A percentile compares a stretch with the other conserved stretches of the same genome.
Evolutionary conservation across 2,113 vertebrate genomes (phyloP).

Genomic region (Trochalopteron elliotii): DNA sequence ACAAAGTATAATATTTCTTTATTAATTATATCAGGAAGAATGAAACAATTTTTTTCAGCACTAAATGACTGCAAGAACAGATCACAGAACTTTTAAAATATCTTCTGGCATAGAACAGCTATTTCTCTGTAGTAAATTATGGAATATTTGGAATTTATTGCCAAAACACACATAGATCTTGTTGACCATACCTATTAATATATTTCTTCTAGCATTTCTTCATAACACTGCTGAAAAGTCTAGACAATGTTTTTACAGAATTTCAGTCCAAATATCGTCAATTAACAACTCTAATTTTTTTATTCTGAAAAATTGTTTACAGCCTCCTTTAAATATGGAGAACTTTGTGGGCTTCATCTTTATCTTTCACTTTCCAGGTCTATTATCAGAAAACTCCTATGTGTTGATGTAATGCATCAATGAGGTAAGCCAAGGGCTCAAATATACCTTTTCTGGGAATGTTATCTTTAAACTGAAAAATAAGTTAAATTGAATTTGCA

Average conservation of each 20-base stretch:
- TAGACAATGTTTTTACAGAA: background rate
- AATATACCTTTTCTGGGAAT: background rate
- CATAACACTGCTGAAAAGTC: background rate
- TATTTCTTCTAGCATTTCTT: background rate
- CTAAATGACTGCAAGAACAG: background rate
- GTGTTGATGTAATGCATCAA: background rate
- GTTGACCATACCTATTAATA: background rate
- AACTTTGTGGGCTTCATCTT: background rate
- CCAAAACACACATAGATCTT: background rate
- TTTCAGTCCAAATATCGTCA: background rate
- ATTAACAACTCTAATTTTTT: background rate
- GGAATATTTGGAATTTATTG: background rate
- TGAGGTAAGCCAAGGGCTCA: background rate
- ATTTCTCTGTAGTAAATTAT: background rate
- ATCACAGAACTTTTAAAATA: background rate
- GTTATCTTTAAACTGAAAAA: background rate
- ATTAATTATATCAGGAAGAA: background rate
- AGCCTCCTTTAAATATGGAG: background rate
- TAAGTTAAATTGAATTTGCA: background rate
- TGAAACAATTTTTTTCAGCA: background rate
- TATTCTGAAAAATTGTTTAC: background rate
- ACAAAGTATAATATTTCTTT: background rate
- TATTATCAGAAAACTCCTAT: background rate
- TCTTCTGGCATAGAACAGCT: background rate
- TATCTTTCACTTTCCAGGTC: background rate